Percentiles rank a stretch among this genome's conserved stretches.
Conservation (phyloP, 2,888 invertebrate species). For the Margaritifera margaritifera region DNA sequence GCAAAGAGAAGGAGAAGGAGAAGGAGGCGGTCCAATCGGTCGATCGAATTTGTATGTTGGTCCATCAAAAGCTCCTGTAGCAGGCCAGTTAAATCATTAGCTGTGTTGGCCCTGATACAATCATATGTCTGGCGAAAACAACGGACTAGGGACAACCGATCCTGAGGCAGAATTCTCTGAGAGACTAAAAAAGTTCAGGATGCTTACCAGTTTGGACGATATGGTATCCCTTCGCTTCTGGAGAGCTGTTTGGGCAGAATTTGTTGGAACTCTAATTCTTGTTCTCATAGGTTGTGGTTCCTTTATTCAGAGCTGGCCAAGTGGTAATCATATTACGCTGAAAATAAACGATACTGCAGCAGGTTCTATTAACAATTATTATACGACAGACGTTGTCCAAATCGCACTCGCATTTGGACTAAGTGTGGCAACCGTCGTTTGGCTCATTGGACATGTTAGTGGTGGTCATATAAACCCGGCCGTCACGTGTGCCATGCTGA, state of each 20-base stretch:
- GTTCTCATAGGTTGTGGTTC: slow-evolving; percentile 89
- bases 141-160: no score
- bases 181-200: not conserved
- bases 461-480: slow-evolving; percentile 77
- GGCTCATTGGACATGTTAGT: slow-evolving; percentile 89
- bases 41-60: no score
- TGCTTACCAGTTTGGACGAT: slow-evolving; percentile 33
- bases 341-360: no score
- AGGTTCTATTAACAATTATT: no score
- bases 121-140: no score
- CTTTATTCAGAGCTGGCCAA: slow-evolving; percentile 75
- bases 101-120: no score
- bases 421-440: slow-evolving; percentile 85
- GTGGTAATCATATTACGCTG: no score
- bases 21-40: no score
- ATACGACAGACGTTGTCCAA: slow-evolving; percentile 73
- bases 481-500: slow-evolving; percentile 78
- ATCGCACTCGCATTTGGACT: slow-evolving; percentile 93
- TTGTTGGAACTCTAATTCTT: slow-evolving; percentile 88
- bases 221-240: slow-evolving; percentile 75
- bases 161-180: no score
- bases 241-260: slow-evolving; percentile 87
- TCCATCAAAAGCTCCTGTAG: no score
- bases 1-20: no score
- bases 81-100: no score